Percentiles rank a stretch among this genome's conserved stretches.
These are phyloP conservation scores for Psilopsiagon aymara DNA, from an alignment of 2,113 vertebrate species.

Conservation along the genomic window DNA sequence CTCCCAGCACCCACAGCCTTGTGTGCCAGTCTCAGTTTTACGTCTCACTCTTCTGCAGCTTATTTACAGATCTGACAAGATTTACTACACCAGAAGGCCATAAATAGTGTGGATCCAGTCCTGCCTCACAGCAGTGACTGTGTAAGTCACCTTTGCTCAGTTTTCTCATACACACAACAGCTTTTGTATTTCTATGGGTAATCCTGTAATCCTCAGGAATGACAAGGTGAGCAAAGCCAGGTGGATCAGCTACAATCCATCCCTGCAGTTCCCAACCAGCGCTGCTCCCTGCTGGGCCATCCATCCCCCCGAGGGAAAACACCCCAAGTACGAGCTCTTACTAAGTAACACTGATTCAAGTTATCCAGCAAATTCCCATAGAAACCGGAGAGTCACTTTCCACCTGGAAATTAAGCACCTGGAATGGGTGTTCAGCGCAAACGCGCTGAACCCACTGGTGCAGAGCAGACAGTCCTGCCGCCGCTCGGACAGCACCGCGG, in stretches of 20 bases:
- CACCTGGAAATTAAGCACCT: rapidly evolving
- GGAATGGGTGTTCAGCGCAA: rapidly evolving
- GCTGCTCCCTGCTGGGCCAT: rapidly evolving
- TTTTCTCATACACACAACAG: not conserved
- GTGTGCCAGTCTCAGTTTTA: not conserved
- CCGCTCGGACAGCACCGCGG: rapidly evolving
- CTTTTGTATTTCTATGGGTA: rapidly evolving
- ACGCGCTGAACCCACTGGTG: rapidly evolving
- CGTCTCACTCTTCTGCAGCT: not conserved
- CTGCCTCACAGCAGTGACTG: not conserved
- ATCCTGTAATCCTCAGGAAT: not conserved
- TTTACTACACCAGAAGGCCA: rapidly evolving
- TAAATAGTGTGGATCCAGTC: not conserved
- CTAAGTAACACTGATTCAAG: rapidly evolving
- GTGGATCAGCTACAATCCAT: rapidly evolving
- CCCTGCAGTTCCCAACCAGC: not conserved
- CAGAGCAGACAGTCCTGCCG: rapidly evolving
- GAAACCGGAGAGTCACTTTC: not conserved
- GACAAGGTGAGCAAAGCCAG: not conserved
- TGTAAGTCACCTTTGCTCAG: not conserved
- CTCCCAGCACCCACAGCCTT: not conserved
- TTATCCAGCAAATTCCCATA: not conserved
- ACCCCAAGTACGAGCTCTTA: too few species aligned
- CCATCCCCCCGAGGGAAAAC: rapidly evolving
- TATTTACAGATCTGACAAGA: not conserved